A percentile compares a stretch with the other conserved stretches of the same genome.
Conservation (phyloP, 1,140 invertebrate genomes). For the Aplysia californica region DNA sequence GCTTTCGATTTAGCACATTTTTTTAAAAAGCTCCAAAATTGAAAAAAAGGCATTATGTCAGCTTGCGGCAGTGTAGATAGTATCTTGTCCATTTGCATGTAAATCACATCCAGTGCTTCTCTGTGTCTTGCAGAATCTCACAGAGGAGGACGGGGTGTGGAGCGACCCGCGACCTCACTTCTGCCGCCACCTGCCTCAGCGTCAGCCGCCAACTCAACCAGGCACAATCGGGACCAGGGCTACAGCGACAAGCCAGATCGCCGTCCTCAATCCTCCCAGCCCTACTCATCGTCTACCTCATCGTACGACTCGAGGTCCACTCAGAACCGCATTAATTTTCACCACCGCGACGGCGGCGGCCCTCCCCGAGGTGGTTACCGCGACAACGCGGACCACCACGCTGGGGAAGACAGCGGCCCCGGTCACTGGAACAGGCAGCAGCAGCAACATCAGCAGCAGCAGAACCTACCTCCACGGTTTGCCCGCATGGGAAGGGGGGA, state of each 20-base stretch:
- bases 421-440: not conserved
- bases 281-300: not conserved
- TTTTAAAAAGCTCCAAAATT: too few relatives aligned
- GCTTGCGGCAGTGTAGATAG: too few relatives aligned
- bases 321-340: not conserved
- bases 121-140: too few relatives aligned
- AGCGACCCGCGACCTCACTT: too few relatives aligned
- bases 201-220: too few relatives aligned
- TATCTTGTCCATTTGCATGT: too few relatives aligned
- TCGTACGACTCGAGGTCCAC: not conserved
- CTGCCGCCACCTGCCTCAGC: too few relatives aligned
- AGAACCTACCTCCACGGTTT: conserved; percentile 4
- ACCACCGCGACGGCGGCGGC: not conserved
- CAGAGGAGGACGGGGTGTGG: too few relatives aligned
- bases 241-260: not conserved
- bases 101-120: too few relatives aligned
- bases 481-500: conserved; percentile 2
- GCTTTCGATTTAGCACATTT: too few relatives aligned
- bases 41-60: too few relatives aligned
- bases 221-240: not conserved
- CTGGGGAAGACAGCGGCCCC: not conserved
- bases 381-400: not conserved
- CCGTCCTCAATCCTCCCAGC: not conserved
- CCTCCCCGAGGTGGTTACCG: not conserved
- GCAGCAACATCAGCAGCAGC: conserved; percentile 3